These are phyloP conservation scores for Aporrectodea caliginosa DNA, from an alignment of 1,140 invertebrate species.

Conservation along the genomic window DNA sequence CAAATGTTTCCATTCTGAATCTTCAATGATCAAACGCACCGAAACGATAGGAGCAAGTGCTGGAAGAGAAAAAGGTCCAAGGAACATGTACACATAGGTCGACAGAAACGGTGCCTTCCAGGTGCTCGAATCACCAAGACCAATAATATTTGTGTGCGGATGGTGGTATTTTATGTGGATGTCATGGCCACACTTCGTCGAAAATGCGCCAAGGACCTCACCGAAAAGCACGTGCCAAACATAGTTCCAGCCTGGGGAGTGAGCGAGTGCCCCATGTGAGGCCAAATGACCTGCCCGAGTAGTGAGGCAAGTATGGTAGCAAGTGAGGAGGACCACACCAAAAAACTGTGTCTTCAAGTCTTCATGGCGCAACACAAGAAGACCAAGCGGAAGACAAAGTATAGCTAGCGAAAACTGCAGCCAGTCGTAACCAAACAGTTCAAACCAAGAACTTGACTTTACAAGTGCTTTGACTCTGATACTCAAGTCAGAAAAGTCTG, in stretches of 20 bases:
- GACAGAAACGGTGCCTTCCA: slow-evolving; percentile 47
- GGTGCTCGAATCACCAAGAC: slow-evolving; percentile 49
- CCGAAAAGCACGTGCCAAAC: slow-evolving; percentile 39
- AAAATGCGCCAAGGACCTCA: slow-evolving; percentile 45
- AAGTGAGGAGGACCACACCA: slow-evolving; percentile 42
- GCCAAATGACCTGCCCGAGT: slow-evolving; percentile 41
- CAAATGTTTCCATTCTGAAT: slow-evolving; percentile 29
- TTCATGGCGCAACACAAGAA: slow-evolving; percentile 35
- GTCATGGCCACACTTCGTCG: slow-evolving; percentile 39
- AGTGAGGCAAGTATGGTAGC: slow-evolving; percentile 38
- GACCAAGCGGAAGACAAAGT: slow-evolving; percentile 32
- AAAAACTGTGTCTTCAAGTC: slow-evolving; percentile 14
- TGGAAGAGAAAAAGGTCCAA: slow-evolving; percentile 44
- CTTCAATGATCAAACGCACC: slow-evolving; percentile 37
- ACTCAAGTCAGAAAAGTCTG: slow-evolving; percentile 40
- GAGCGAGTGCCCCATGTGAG: slow-evolving; percentile 38
- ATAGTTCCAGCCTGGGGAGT: slow-evolving; percentile 34
- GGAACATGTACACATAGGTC: slow-evolving; percentile 47
- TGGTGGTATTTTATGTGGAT: slow-evolving; percentile 49
- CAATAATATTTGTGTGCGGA: slow-evolving; percentile 52
- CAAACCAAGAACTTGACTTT: slow-evolving; percentile 39
- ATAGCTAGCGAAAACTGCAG: slow-evolving; percentile 23
- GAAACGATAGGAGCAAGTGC: slow-evolving; percentile 42
- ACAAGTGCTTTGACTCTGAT: slow-evolving; percentile 38
- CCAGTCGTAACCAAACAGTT: slow-evolving; percentile 46